Percentiles rank a stretch among this genome's conserved stretches.
These are phyloP conservation scores for Trichopoda pennipes DNA, from an alignment of 2,888 invertebrate species.

Conservation along the genomic window DNA sequence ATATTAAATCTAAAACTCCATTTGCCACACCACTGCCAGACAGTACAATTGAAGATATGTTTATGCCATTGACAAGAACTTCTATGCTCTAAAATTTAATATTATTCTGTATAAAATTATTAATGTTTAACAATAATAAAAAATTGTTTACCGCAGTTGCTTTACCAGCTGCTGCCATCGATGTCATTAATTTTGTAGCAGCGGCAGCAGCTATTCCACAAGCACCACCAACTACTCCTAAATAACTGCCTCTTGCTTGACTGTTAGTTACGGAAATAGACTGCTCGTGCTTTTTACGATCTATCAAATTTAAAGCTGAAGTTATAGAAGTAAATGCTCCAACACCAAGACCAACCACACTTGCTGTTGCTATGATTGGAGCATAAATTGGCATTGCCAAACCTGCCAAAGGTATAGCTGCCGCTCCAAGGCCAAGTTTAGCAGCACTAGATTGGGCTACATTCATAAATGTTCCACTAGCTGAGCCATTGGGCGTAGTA, in stretches of 20 bases:
- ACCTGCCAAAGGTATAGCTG: constrained; percentile 70
- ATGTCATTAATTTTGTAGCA: constrained; percentile 73
- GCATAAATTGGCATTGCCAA: constrained; percentile 71
- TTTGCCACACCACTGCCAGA: constrained; percentile 76
- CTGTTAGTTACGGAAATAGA: constrained; percentile 73
- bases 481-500: constrained; percentile 73
- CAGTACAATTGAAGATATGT: constrained; percentile 76
- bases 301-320: constrained; percentile 72
- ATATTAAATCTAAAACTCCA: constrained; percentile 74
- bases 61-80: constrained; percentile 76
- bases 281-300: constrained; percentile 77
- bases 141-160: constrained; percentile 73
- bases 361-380: constrained; percentile 72
- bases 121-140: not conserved
- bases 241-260: constrained; percentile 75
- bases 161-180: constrained; percentile 74
- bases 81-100: constrained; percentile 71
- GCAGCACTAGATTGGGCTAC: constrained; percentile 71
- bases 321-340: constrained; percentile 74
- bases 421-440: constrained; percentile 72
- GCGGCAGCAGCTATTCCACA: constrained; percentile 74
- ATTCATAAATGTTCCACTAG: constrained; percentile 56
- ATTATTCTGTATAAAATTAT: not conserved
- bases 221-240: constrained; percentile 73
- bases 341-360: constrained; percentile 70